These are phyloP conservation scores for Ptilodon capucinus DNA, from an alignment of 2,888 invertebrate genomes.

Conservation along the genomic window DNA sequence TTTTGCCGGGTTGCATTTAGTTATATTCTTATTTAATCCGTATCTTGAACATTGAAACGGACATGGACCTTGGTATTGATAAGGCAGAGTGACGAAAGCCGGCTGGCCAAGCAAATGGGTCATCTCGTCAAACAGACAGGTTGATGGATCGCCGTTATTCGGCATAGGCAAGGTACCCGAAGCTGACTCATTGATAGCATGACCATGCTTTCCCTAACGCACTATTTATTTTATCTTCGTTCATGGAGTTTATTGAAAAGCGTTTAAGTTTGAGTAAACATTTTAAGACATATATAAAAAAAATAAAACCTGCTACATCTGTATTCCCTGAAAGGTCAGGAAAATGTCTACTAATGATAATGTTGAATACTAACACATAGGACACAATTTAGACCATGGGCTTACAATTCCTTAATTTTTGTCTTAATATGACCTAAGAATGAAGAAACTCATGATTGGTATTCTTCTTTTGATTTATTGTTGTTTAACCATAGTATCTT, in stretches of 20 bases:
- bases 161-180: constrained; percentile 14
- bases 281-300: no score
- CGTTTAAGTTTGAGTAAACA: no score
- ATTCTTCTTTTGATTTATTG: no score
- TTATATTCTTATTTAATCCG: not conserved
- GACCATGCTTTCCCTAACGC: constrained; percentile 35
- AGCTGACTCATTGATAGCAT: constrained; percentile 51
- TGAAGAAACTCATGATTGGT: no score
- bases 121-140: constrained; percentile 47
- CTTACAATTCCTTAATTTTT: no score
- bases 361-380: no score
- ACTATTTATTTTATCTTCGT: constrained; percentile 14
- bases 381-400: no score
- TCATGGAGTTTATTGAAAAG: not conserved
- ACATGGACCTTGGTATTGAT: constrained; percentile 21
- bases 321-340: no score
- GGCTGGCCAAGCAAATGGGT: constrained; percentile 35
- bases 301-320: no score
- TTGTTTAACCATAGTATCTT: no score
- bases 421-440: no score
- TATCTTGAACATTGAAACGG: constrained; percentile 19
- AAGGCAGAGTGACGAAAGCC: constrained; percentile 19
- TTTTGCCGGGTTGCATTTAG: not conserved
- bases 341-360: no score
- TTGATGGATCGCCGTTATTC: constrained; percentile 48